Evolutionary conservation across 2,113 vertebrate species (phyloP).

Genomic region (Nothobranchius furzeri): DNA sequence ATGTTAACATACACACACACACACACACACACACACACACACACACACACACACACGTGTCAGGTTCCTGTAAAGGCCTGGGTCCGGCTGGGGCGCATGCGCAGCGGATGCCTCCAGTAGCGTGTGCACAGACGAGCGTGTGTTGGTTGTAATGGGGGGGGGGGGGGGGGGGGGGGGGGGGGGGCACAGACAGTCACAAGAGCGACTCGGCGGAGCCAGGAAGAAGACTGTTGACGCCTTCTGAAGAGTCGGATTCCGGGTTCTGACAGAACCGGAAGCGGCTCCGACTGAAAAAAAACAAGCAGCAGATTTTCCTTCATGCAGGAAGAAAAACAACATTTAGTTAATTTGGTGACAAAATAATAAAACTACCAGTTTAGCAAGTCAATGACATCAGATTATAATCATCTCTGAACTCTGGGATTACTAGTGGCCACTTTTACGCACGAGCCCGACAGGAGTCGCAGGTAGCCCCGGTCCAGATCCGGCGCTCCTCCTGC

Average conservation of each 20-base stretch:
- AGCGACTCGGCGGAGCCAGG: conserved; percentile 77
- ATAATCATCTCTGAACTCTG: neutral
- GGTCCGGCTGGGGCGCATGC: conserved; percentile 46
- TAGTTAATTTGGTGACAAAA: too few species aligned
- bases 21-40: too few species aligned
- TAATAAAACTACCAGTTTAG: too few species aligned
- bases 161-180: too few species aligned
- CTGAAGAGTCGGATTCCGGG: conserved; percentile 25
- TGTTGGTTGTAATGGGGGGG: conserved; percentile 65
- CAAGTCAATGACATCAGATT: too few species aligned
- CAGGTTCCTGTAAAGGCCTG: conserved; percentile 64
- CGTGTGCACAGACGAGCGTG: conserved; percentile 51
- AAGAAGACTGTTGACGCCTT: conserved; percentile 64
- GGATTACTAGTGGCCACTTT: neutral
- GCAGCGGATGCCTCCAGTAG: conserved; percentile 34
- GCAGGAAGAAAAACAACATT: too few species aligned
- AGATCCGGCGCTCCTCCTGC: conserved; percentile 44
- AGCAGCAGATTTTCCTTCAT: too few species aligned
- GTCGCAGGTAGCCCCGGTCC: conserved; percentile 48
- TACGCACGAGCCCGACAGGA: conserved; percentile 6
- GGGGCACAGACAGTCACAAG: conserved; percentile 75
- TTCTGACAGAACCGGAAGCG: neutral
- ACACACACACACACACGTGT: neutral
- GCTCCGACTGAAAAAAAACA: neutral
- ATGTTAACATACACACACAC: too few species aligned